Percentiles rank a stretch among this genome's conserved stretches.
Evolutionary conservation across 1,140 invertebrate genomes (phyloP).

Genomic region (Drosophila ironensis): DNA sequence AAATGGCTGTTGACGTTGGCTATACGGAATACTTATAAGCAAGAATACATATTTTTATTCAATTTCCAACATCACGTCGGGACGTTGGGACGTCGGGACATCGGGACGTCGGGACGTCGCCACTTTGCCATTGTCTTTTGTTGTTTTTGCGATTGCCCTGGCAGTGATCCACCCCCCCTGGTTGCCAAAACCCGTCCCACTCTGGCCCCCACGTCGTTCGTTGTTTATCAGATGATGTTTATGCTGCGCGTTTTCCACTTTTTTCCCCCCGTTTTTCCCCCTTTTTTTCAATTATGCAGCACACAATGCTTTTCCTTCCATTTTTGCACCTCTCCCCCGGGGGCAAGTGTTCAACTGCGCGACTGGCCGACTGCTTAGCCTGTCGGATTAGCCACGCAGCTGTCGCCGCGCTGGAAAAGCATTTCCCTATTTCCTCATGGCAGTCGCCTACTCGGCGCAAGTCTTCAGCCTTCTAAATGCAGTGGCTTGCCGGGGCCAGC

Average conservation of each 20-base stretch:
- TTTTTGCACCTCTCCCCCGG: constrained; percentile 29
- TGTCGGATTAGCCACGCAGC: constrained; percentile 64
- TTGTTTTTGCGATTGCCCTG: constrained; percentile 41
- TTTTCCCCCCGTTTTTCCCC: neutral
- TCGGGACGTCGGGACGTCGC: constrained; percentile 58
- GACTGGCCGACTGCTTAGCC: constrained; percentile 40
- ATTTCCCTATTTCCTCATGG: constrained; percentile 55
- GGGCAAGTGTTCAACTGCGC: constrained; percentile 19
- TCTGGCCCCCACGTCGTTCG: too few relatives aligned
- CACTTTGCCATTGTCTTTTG: constrained; percentile 43
- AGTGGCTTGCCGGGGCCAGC: constrained; percentile 14
- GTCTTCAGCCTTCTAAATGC: constrained; percentile 38
- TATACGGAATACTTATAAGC: constrained; percentile 56
- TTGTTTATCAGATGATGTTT: constrained; percentile 44
- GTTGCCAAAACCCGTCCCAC: neutral
- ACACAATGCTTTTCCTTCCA: constrained; percentile 36
- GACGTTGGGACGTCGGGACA: constrained; percentile 55
- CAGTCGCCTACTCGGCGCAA: neutral
- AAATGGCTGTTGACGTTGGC: constrained; percentile 69
- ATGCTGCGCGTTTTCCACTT: constrained; percentile 26
- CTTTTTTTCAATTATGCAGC: constrained; percentile 40
- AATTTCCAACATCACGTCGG: constrained; percentile 67
- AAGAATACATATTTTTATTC: constrained; percentile 59
- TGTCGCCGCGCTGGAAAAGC: constrained; percentile 58
- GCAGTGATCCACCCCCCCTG: constrained; percentile 1